Conservation (phyloP, 2,113 vertebrate species). For the Panurus biarmicus region DNA sequence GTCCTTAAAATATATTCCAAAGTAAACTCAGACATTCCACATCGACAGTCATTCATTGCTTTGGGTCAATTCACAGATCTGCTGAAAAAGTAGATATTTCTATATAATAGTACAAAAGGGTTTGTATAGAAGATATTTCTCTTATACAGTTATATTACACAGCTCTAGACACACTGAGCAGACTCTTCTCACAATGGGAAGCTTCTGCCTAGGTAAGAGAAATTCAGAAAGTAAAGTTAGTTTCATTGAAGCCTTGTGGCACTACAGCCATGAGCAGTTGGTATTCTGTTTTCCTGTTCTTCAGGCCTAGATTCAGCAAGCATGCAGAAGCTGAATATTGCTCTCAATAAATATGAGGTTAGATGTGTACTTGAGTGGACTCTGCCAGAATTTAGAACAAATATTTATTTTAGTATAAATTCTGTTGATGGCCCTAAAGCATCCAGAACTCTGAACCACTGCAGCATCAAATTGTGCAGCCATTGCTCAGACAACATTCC, state of each 20-base stretch:
- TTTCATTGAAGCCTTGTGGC: background rate
- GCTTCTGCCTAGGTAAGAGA: constrained; percentile 30
- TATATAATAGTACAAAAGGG: constrained; percentile 74
- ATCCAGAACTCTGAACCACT: background rate
- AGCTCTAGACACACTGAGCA: constrained; percentile 32
- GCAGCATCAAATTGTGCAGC: background rate
- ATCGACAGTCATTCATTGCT: constrained; percentile 48
- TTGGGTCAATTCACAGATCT: constrained; percentile 72
- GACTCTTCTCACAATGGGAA: constrained; percentile 56
- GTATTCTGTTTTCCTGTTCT: background rate
- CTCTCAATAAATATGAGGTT: background rate
- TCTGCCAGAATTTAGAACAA: background rate
- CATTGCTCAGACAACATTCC: background rate
- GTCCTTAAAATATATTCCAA: constrained; percentile 35
- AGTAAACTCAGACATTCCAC: constrained; percentile 47
- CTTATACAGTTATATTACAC: constrained; percentile 77
- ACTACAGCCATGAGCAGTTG: background rate
- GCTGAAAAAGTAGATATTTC: constrained; percentile 77
- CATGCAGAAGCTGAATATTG: background rate
- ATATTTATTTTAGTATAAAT: background rate
- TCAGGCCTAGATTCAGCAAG: background rate
- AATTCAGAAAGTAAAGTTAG: constrained; percentile 11
- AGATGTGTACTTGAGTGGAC: background rate
- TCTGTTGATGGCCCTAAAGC: background rate
- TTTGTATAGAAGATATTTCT: constrained; percentile 75